phyloP scores from a whole-genome alignment of 2,113 vertebrate genomes.

The Danio rerio region GRCz12tu NC_133183.1:6418501-6419000 shows the following conservation, averaged over 20 bases:
- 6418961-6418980: too few species aligned
- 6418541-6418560: constrained; percentile 66
- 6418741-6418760: constrained; percentile 81
- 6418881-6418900: too few species aligned
- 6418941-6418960: too few species aligned
- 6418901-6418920: too few species aligned
- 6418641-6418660: constrained; percentile 67
- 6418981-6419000: too few species aligned
- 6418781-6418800: constrained; percentile 59
- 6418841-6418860: not conserved
- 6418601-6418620: constrained; percentile 80
- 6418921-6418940: too few species aligned
- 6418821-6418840: constrained; percentile 27
- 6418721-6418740: constrained; percentile 83
- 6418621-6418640: constrained; percentile 86
- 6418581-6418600: constrained; percentile 66
- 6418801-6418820: constrained; percentile 30
- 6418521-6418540: constrained; percentile 65
- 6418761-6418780: constrained; percentile 81
- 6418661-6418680: constrained; percentile 25
- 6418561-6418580: constrained; percentile 74
- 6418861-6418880: too few species aligned
- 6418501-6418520: constrained; percentile 58
- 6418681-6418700: not conserved
- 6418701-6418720: constrained; percentile 59